These are phyloP conservation scores for Dascillus cervinus DNA, from an alignment of 2,888 invertebrate genomes.

Conservation along the genomic window DNA sequence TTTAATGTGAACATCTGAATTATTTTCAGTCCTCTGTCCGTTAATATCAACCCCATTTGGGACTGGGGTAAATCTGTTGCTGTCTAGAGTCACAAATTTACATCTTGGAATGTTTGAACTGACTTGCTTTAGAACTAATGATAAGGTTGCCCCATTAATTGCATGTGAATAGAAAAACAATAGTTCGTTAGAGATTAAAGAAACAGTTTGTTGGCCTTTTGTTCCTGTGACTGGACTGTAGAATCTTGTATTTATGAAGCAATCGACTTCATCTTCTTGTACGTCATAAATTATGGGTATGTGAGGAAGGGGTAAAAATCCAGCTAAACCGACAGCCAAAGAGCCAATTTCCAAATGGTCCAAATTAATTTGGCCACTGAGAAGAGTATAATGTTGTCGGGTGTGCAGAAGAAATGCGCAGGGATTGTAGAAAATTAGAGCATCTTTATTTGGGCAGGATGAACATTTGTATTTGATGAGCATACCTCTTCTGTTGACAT, in stretches of 20 bases:
- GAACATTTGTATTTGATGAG: constrained; percentile 33
- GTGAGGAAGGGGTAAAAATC: constrained; percentile 32
- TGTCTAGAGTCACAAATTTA: constrained; percentile 27
- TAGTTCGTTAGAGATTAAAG: constrained; percentile 29
- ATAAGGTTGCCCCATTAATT: constrained; percentile 7
- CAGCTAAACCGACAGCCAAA: constrained; percentile 33
- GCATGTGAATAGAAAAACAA: constrained; percentile 22
- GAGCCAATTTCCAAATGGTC: constrained; percentile 27
- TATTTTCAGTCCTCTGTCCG: constrained; percentile 3
- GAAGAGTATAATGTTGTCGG: constrained; percentile 31
- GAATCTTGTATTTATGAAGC: constrained; percentile 32
- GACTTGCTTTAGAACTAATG: constrained; percentile 32
- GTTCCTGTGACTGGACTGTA: constrained; percentile 28
- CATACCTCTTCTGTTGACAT: constrained; percentile 34
- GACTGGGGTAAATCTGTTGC: constrained; percentile 7
- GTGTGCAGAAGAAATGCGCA: constrained; percentile 36
- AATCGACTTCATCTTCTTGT: constrained; percentile 26
- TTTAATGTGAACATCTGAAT: constrained; percentile 6
- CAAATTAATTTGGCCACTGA: constrained; percentile 30
- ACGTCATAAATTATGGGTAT: constrained; percentile 31
- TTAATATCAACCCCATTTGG: constrained; percentile 7
- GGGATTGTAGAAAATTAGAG: constrained; percentile 33
- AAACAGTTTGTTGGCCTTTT: constrained; percentile 27
- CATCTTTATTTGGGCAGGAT: constrained; percentile 24
- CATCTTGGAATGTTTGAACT: constrained; percentile 35